Percentiles rank a stretch among this genome's conserved stretches.
Conservation (phyloP, 53 echinoderm and acorn worm genomes). For the Mesocentrotus franciscanus region DNA sequence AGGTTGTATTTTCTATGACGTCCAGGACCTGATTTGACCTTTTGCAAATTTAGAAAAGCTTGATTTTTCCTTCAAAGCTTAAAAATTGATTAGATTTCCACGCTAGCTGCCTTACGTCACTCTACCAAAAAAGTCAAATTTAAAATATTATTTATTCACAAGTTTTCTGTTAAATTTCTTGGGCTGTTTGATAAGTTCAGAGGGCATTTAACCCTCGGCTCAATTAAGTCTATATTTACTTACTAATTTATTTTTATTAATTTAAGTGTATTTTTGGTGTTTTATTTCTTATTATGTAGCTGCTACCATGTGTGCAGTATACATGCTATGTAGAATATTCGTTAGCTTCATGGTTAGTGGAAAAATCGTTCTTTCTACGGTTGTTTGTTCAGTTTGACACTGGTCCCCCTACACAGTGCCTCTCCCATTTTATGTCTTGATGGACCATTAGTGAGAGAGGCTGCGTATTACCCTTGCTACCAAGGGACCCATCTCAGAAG, state of each 20-base stretch:
- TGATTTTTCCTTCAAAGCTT: no score
- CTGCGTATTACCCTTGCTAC: slow-evolving; percentile 12
- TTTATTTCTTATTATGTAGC: background rate
- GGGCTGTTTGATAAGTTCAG: no score
- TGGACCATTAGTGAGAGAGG: slow-evolving; percentile 27
- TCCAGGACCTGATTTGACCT: no score
- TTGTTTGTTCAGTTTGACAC: background rate
- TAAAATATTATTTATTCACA: no score
- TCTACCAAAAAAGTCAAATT: no score
- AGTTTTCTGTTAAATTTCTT: no score
- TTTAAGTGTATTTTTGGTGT: no score
- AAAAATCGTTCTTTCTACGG: background rate
- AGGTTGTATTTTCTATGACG: no score
- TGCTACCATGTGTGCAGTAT: background rate
- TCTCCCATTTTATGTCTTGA: slow-evolving; percentile 27
- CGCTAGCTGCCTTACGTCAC: no score
- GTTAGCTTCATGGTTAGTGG: background rate
- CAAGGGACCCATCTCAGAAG: slow-evolving; percentile 2
- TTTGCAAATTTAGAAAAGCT: no score
- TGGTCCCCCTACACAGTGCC: background rate
- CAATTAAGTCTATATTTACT: background rate
- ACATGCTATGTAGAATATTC: background rate
- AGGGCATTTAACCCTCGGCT: no score
- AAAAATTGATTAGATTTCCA: no score
- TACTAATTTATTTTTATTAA: background rate